Base-by-base conservation (phyloP, 2,888 invertebrate species). In the Melieria crassipennis region DNA sequence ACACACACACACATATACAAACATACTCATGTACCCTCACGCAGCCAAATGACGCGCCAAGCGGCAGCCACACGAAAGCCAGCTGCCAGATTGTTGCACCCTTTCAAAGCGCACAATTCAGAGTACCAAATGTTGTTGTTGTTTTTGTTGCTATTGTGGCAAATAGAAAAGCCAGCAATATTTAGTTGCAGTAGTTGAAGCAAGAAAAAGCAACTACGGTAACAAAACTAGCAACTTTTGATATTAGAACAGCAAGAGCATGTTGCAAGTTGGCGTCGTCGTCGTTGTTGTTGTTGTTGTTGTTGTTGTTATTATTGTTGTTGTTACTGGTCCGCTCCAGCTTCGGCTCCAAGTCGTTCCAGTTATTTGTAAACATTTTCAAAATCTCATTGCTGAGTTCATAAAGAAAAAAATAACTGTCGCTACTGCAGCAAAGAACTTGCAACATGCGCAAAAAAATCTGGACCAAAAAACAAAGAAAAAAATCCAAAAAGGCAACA, bases 281-380 rank as follows among this genome's bases (percentile, higher is more conserved):
- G 30, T 30, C 30, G 30, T 30, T 2, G 30, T 30, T 30, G 30
- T 30, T 30, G 30, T 30, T 30, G 30, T 30, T 30, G 30, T 30
- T 30, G 30, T 30, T 30, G 16, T 2, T 16, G 16, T 1, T 16
- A 1, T 16, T 1, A 16, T 1, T 16, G 16, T n/a, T n/a, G n/a
- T n/a, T n/a, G n/a, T n/a, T n/a, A n/a, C n/a, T n/a, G 16, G 16
- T 16, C 30, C 2, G 30, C 30, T 2, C 30, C 30, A 30, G 30
- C 30, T 30, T 30, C 30, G 30, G 30, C 30, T 30, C 30, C 30
- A 30, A 30, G 30, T 30, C 30, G 57, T 57, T 16, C 30, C 69
- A 69, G 71, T 73, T 75, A 73, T 75, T 76, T 76, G 73, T 75
- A 71, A 74, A 72, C 74, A 74, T 73, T 74, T 73, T 76, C 70